phyloP scores from a whole-genome alignment of 2,113 vertebrate genomes.

The Pholis gunnellus region DNA sequence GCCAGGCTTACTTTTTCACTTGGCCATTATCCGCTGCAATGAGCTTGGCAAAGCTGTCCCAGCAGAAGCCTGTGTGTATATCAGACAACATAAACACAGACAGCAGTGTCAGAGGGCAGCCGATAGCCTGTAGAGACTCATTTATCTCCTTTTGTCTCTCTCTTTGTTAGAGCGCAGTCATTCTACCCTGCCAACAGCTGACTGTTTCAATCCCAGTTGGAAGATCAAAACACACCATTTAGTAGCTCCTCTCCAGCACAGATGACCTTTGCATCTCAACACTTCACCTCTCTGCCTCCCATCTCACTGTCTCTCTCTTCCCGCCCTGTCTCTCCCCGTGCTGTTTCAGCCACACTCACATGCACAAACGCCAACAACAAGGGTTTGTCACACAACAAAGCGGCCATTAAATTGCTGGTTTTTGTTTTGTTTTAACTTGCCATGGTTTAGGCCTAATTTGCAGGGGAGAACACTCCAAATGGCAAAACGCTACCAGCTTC shows the following conservation, averaged over 20 bases:
- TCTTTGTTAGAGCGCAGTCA: constrained; percentile 52
- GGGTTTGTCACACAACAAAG: constrained; percentile 76
- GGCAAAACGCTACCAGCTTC: constrained; percentile 58
- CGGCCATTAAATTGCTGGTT: constrained; percentile 72
- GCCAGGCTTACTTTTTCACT: constrained; percentile 24
- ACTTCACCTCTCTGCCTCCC: constrained; percentile 57
- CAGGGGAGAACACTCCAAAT: constrained; percentile 61
- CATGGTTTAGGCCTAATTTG: constrained; percentile 64
- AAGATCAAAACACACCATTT: constrained; percentile 76
- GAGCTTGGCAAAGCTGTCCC: constrained; percentile 54
- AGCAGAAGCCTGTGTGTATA: constrained; percentile 51
- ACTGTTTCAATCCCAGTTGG: constrained; percentile 48
- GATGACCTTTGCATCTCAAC: constrained; percentile 67
- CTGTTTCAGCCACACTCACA: constrained; percentile 38
- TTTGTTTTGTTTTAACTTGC: constrained; percentile 62
- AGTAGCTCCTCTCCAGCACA: constrained; percentile 57
- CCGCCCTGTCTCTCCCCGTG: not conserved
- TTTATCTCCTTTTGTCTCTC: constrained; percentile 72
- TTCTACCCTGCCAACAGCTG: constrained; percentile 43
- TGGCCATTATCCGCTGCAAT: constrained; percentile 41
- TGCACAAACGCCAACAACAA: constrained; percentile 75
- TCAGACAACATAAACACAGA: constrained; percentile 72
- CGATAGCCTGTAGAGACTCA: constrained; percentile 66
- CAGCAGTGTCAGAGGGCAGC: constrained; percentile 74
- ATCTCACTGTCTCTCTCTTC: constrained; percentile 35